Conservation (phyloP, 1,140 invertebrate species). For the Callitettix versicolor region DNA sequence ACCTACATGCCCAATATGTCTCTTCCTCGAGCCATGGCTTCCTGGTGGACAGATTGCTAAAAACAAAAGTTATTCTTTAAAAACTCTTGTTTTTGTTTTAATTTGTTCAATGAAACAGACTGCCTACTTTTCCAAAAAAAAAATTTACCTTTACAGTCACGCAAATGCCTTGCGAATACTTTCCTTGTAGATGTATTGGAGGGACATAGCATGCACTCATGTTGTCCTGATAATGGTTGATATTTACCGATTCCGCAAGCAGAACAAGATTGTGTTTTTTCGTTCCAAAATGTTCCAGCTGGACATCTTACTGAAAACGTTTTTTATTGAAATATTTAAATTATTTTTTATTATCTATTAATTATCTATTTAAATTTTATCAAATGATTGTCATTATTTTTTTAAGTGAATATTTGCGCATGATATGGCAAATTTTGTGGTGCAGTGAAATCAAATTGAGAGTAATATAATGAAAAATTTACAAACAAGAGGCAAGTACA, state of each 20-base stretch:
- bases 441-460: too few species aligned
- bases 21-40: conserved; percentile 25
- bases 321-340: neutral
- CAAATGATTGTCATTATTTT: neutral
- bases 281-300: conserved; percentile 52
- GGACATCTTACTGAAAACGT: conserved; percentile 47
- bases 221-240: conserved; percentile 43
- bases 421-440: too few species aligned
- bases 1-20: neutral
- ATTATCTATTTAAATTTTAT: neutral
- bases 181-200: conserved; percentile 44
- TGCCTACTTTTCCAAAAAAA: neutral
- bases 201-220: conserved; percentile 47
- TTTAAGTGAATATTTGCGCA: too few species aligned
- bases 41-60: conserved; percentile 32
- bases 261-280: conserved; percentile 39
- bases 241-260: conserved; percentile 49
- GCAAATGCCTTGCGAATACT: conserved; percentile 39
- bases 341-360: neutral
- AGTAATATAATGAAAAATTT: too few species aligned
- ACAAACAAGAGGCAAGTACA: too few species aligned
- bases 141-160: conserved; percentile 46
- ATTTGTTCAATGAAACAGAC: too few species aligned
- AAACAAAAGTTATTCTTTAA: too few species aligned
- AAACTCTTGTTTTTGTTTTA: too few species aligned